A percentile compares a stretch with the other conserved stretches of the same genome.
These are phyloP conservation scores for Dione juno DNA, from an alignment of 2,888 invertebrate species.

Conservation along the genomic window DNA sequence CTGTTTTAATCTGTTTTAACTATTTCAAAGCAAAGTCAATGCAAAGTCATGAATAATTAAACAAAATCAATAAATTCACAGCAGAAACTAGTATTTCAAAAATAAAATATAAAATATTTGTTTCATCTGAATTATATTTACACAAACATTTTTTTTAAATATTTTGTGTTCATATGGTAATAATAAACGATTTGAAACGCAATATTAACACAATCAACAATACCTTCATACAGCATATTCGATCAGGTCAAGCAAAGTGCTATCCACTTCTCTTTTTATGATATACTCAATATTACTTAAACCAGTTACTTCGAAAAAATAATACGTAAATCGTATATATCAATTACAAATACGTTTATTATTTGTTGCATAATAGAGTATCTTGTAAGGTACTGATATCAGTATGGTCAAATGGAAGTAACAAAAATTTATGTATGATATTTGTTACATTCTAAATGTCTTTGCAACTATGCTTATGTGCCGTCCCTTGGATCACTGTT, in stretches of 20 bases:
- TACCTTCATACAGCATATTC: neutral
- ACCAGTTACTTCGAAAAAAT: constrained; percentile 29
- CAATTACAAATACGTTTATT: constrained; percentile 19
- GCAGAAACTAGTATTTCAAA: neutral
- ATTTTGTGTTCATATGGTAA: neutral
- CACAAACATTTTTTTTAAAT: neutral
- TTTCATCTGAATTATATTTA: neutral
- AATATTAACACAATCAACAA: neutral
- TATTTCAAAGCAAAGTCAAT: neutral
- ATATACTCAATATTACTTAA: neutral
- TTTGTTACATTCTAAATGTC: too few species aligned
- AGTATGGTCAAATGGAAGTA: too few species aligned
- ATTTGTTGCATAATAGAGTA: constrained; percentile 28
- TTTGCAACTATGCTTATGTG: too few species aligned
- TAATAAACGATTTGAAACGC: neutral
- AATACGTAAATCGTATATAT: constrained; percentile 27
- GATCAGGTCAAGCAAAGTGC: neutral
- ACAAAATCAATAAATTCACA: neutral
- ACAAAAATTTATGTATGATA: too few species aligned
- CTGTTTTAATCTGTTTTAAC: neutral
- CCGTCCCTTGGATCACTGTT: too few species aligned
- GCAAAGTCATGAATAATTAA: neutral
- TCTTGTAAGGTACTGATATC: constrained; percentile 13
- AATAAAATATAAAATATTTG: neutral
- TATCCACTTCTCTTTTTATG: constrained; percentile 30